A percentile compares a stretch with the other conserved stretches of the same genome.
phyloP scores from a whole-genome alignment of 2,113 vertebrate species.

The Oxygymnocypris stewartii region DNA sequence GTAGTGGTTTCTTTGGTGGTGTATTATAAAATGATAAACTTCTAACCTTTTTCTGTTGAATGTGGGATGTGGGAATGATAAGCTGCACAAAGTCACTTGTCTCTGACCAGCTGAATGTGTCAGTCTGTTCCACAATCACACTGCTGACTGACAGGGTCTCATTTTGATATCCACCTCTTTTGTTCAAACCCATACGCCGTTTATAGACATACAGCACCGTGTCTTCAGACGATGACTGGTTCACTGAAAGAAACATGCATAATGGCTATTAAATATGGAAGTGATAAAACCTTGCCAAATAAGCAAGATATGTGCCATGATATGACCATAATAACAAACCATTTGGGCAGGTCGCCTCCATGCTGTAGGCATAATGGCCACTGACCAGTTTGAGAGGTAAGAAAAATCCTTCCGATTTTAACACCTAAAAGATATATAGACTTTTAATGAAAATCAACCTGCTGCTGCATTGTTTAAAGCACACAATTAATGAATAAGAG shows the following conservation, averaged over 20 bases:
- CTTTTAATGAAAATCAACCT: neutral
- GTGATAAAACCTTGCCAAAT: neutral
- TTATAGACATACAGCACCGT: slow-evolving; percentile 70
- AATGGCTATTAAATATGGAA: neutral
- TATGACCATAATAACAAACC: slow-evolving; percentile 57
- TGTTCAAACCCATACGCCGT: slow-evolving; percentile 68
- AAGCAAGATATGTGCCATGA: neutral
- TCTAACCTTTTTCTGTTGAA: slow-evolving; percentile 67
- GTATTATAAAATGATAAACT: neutral
- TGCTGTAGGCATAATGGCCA: slow-evolving; percentile 69
- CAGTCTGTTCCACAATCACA: slow-evolving; percentile 60
- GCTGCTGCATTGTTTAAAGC: neutral
- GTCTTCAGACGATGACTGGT: slow-evolving; percentile 54
- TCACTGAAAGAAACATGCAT: slow-evolving; percentile 55
- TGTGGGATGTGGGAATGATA: slow-evolving; percentile 53
- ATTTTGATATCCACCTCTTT: slow-evolving; percentile 59
- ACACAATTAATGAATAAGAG: neutral
- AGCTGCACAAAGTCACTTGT: slow-evolving; percentile 65
- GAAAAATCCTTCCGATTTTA: slow-evolving; percentile 60
- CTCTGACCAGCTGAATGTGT: slow-evolving; percentile 61
- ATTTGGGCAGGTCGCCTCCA: slow-evolving; percentile 71
- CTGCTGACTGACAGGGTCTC: slow-evolving; percentile 62
- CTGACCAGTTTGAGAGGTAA: slow-evolving; percentile 71
- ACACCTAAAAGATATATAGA: slow-evolving; percentile 56
- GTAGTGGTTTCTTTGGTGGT: neutral